These are phyloP conservation scores for Invenusta paracnida DNA, from an alignment of 2,888 invertebrate genomes.

Conservation along the genomic window DNA sequence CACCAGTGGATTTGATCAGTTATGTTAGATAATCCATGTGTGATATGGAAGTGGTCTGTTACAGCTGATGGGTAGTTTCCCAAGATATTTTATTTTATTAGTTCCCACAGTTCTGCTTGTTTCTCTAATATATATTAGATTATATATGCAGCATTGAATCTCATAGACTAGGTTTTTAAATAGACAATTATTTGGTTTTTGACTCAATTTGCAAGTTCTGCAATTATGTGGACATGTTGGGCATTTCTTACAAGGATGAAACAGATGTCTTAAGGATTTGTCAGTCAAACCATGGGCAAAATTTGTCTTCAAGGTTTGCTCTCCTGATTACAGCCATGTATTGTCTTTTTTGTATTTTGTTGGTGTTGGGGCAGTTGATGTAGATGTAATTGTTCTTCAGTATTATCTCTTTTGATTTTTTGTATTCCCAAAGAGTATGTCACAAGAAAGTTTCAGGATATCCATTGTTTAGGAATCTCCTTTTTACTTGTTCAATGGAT, in stretches of 20 bases:
- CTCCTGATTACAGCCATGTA: neutral
- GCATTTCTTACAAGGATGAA: neutral
- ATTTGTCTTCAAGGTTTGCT: neutral
- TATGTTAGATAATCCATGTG: slow-evolving; percentile 14
- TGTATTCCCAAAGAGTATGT: neutral
- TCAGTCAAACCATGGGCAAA: neutral
- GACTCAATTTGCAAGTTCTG: neutral
- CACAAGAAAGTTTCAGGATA: no score
- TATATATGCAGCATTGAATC: slow-evolving; percentile 7
- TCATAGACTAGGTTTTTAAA: neutral
- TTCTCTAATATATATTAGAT: slow-evolving; percentile 10
- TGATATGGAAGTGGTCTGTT: slow-evolving; percentile 4
- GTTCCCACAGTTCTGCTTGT: slow-evolving; percentile 18
- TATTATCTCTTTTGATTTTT: neutral
- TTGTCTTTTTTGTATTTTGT: neutral
- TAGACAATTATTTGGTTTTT: neutral
- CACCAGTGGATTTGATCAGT: neutral
- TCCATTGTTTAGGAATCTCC: no score
- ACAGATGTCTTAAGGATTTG: neutral
- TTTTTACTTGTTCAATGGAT: neutral
- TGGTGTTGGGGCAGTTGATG: neutral
- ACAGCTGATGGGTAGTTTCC: slow-evolving; percentile 26
- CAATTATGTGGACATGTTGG: neutral
- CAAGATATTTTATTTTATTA: neutral
- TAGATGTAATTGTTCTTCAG: neutral